These are phyloP conservation scores for Zaprionus ornatus DNA, from an alignment of 1,140 invertebrate genomes.

Conservation along the genomic window DNA sequence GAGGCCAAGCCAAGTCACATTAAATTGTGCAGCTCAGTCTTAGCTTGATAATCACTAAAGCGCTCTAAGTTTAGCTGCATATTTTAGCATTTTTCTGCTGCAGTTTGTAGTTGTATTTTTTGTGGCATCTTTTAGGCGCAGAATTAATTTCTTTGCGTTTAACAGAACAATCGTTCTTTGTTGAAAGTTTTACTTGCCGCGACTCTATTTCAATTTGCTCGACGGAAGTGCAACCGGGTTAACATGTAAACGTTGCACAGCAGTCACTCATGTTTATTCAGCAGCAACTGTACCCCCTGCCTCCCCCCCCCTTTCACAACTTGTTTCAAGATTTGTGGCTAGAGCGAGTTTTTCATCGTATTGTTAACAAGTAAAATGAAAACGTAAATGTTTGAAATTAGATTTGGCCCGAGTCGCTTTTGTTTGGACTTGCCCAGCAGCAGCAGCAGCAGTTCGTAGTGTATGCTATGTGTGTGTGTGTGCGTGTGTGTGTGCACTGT, in stretches of 20 bases:
- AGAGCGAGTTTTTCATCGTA: conserved; percentile 44
- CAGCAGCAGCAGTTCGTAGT: not conserved
- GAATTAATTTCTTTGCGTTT: conserved; percentile 9
- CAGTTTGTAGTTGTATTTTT: not conserved
- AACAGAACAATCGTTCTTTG: not conserved
- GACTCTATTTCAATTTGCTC: conserved; percentile 65
- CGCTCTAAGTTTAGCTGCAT: not conserved
- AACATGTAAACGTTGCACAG: conserved; percentile 27
- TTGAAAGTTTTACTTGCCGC: conserved; percentile 37
- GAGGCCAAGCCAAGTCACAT: too few relatives aligned
- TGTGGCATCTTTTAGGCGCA: not conserved
- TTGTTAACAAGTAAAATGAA: conserved; percentile 81
- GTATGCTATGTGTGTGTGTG: conserved; percentile 11
- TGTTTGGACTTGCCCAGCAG: not conserved
- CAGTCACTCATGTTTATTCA: conserved; percentile 71
- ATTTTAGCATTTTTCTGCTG: not conserved
- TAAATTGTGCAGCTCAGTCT: not conserved
- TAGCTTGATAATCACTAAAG: not conserved
- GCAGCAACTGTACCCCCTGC: conserved; percentile 10
- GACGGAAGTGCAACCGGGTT: conserved; percentile 6
- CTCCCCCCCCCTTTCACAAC: not conserved
- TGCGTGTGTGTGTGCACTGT: conserved; percentile 41
- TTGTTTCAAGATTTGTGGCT: conserved; percentile 45
- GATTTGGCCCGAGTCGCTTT: conserved; percentile 51
- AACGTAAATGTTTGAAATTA: conserved; percentile 83